phyloP scores from a whole-genome alignment of 2,888 invertebrate genomes.

The Callosobruchus maculatus region DNA sequence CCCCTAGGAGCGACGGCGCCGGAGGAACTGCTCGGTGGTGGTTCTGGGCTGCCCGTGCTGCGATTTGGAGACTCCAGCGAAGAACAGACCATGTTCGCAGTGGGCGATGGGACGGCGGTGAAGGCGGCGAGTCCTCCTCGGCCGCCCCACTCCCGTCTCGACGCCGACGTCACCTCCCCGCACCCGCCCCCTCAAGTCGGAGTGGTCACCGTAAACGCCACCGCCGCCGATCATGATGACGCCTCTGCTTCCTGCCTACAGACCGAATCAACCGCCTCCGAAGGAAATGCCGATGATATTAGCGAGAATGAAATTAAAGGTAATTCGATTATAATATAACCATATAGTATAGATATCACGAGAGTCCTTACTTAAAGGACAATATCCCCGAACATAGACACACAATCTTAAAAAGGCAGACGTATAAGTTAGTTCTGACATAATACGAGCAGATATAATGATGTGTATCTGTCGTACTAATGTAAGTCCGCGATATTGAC shows the following conservation, averaged over 20 bases:
- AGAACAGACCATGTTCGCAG: conserved; percentile 48
- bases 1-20: conserved; percentile 45
- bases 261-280: conserved; percentile 2
- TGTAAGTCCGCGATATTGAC: too few relatives aligned
- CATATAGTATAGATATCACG: too few relatives aligned
- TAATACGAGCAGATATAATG: too few relatives aligned
- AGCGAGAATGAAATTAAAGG: conserved; percentile 51
- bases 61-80: conserved; percentile 61
- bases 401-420: too few relatives aligned
- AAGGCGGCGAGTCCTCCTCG: too few relatives aligned
- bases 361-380: too few relatives aligned
- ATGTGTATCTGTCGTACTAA: too few relatives aligned
- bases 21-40: neutral
- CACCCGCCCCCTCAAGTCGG: conserved; percentile 16
- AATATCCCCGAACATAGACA: too few relatives aligned
- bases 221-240: conserved; percentile 41
- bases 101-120: conserved; percentile 7
- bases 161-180: too few relatives aligned
- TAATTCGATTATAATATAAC: neutral
- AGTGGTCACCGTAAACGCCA: conserved; percentile 35
- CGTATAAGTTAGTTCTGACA: too few relatives aligned
- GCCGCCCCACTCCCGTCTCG: too few relatives aligned
- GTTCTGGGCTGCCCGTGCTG: conserved; percentile 56
- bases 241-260: neutral
- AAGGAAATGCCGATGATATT: conserved; percentile 27